Base-by-base conservation (phyloP, 2,888 invertebrate species). In the Danaus chrysippus region DNA sequence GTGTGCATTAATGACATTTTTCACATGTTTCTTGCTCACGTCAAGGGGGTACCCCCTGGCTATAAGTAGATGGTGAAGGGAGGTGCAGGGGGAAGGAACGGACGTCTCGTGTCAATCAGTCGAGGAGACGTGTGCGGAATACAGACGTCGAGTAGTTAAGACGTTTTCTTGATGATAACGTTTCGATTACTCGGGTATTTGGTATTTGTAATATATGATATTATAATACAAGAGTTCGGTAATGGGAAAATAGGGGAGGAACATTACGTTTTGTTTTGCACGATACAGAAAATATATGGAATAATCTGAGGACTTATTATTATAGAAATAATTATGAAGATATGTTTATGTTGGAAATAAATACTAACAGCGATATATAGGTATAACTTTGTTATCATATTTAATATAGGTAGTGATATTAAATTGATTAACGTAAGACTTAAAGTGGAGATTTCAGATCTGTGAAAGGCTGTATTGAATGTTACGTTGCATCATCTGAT, bases 31-130 rank as follows among this genome's bases (percentile, higher is more conserved):
- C 87, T 83, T 78, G 76, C 78, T 72, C 73, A 82, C 87, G 88
- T 89, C 87, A 86, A 84, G 81, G 62, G 71, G 69, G 71, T 72
- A 61, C 54, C 62, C 67, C 66, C 68, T 71, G 70, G 69, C 69
- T 64, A 73, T 67, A 62, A 63, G 64, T 58, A 54, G 68, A 13
- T 60, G 63, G 60, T 59, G 67, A 23, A 58, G 60, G 61, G 58
- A 44, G 67, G 23, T 34, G 23, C 23, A 34, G 67, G 68, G 68
- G 63, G 73, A 76, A 81, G 85, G 86, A 83, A 86, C 82, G 83
- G 85, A 86, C 87, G 89, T 89, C 89, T 87, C 87, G 81, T 89
- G 90, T 91, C 90, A 91, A 91, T 91, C 90, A 91, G 89, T 86
- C 80, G 80, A 72, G 68, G 71, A 76, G 82, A 91, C 91, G 91